Evolutionary conservation across 2,888 invertebrate species (phyloP), one percentile per base, ranked within the genome.

Genomic region (Dione juno): DNA sequence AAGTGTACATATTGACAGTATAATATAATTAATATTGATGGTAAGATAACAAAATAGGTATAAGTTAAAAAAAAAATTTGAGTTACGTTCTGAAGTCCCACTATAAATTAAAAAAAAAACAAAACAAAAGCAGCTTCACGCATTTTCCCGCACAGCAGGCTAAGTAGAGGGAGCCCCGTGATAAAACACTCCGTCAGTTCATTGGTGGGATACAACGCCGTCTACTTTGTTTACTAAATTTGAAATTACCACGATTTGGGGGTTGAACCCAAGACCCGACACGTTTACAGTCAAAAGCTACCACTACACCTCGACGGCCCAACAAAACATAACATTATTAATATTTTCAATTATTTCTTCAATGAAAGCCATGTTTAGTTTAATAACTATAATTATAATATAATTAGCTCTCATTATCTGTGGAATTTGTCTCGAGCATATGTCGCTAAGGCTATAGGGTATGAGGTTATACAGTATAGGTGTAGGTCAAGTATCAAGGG

Each of bases 341-440:
- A n/a, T 40, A 52, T 65, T 63, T 43, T 37, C 28, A 63, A 43
- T 54, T 35, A 69, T 64, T 64, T 63, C 7, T 40, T 45, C n/a
- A 58, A 67, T 54, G 43, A 59, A 41, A 10, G 35, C 67, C 67
- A 52, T 52, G 50, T 59, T 59, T 16, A 59, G 59, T 50, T 59
- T 67, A 67, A 67, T 67, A 67, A 50, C 57, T 59, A 16, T 59
- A 67, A 67, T 67, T 67, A 67, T 58, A 58, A 66, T 19, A 21
- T 66, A 48, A 66, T 66, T 66, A 66, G 19, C 9, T 28, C 13
- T 58, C 50, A 67, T 68, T 68, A 68, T 59, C 52, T 28, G 8
- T 16, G 61, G 59, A 67, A 61, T 67, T 61, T 19, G 52, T 41
- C 59, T 13, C 8, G 67, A 10, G 40, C 52, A 52, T 40, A 41